phyloP scores from a whole-genome alignment of 2,888 invertebrate species.

The Petrolisthes manimaculis region DNA sequence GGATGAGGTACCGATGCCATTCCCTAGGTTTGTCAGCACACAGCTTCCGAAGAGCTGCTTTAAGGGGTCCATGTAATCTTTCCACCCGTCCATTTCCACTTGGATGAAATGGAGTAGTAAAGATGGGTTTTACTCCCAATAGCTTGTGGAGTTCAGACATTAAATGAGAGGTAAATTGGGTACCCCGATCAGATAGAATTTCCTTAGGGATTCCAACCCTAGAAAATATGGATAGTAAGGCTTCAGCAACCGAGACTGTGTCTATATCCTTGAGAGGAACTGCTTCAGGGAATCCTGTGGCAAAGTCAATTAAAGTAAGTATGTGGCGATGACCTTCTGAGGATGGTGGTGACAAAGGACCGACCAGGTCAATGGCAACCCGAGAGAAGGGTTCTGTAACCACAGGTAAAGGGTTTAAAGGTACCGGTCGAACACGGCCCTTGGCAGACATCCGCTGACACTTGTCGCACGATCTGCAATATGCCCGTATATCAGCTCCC shows the following conservation, averaged over 20 bases:
- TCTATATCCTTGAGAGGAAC: constrained; percentile 16
- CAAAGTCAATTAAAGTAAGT: constrained; percentile 15
- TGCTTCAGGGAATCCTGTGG: constrained; percentile 20
- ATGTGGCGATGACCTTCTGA: not conserved
- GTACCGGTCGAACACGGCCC: constrained; percentile 7
- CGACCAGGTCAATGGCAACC: constrained; percentile 24
- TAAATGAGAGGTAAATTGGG: not conserved
- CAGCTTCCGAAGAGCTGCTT: too few relatives aligned
- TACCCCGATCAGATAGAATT: too few relatives aligned
- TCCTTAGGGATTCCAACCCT: not conserved
- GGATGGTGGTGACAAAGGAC: constrained; percentile 15
- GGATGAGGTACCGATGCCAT: constrained; percentile 15
- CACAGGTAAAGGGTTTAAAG: constrained; percentile 9
- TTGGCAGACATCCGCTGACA: constrained; percentile 13
- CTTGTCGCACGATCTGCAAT: constrained; percentile 14
- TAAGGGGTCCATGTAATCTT: too few relatives aligned
- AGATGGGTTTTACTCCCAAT: too few relatives aligned
- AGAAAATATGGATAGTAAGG: not conserved
- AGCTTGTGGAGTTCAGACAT: too few relatives aligned
- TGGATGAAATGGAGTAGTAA: too few relatives aligned
- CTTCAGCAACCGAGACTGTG: not conserved
- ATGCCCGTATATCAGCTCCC: not conserved
- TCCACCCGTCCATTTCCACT: too few relatives aligned
- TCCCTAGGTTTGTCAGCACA: not conserved
- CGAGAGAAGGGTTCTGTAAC: constrained; percentile 11